Evolutionary conservation across 2,113 vertebrate genomes (phyloP), one percentile per base, ranked within the genome.

Genomic region (Peucedramus taeniatus): DNA sequence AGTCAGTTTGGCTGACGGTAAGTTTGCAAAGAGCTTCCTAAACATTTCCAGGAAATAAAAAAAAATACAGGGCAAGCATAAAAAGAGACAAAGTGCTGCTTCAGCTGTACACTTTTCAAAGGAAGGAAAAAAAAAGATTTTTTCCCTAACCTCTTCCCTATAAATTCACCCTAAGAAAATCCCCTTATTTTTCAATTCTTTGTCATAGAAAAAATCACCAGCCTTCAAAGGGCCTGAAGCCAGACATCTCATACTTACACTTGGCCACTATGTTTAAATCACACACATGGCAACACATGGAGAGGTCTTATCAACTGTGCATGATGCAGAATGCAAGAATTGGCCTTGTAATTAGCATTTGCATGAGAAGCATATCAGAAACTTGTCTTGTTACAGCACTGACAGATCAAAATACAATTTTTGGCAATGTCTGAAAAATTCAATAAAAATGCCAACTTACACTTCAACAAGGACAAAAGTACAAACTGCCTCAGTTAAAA

Each of bases 341-440:
- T 87, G 53, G 75, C 88, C 92, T 92, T 77, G 76, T 31, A 70
- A 90, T 77, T 13, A 59, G 50, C 56, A 92, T 89, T 81, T 90
- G 42, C 71, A 83, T 90, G 80, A 97, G 68, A 86, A 90, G 54
- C 15, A 1, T 77, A 96, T 92, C 86, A 83, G 60, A 88, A 86
- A 78, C 19, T 44, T 92, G 66, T 87, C 70, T 91, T 72, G 42
- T 74, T 77, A 59, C 7, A 81, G 47, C 47, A 80, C 71, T 83
- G 76, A 86, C 64, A 83, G 50, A 95, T 70, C 54, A 95, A 81
- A 95, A 86, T 21, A 70, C 22, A 74, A 63, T 33, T 96, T 85
- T 66, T 90, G 89, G 89, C 95, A 96, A 61, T 7, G 61, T 40
- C 72, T 77, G 39, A 56, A 90, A 86, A 77, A 78, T 61, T 39